phyloP scores from a whole-genome alignment of 2,797 vertebrate species.

The Cryptoblepharus egeriae region DNA sequence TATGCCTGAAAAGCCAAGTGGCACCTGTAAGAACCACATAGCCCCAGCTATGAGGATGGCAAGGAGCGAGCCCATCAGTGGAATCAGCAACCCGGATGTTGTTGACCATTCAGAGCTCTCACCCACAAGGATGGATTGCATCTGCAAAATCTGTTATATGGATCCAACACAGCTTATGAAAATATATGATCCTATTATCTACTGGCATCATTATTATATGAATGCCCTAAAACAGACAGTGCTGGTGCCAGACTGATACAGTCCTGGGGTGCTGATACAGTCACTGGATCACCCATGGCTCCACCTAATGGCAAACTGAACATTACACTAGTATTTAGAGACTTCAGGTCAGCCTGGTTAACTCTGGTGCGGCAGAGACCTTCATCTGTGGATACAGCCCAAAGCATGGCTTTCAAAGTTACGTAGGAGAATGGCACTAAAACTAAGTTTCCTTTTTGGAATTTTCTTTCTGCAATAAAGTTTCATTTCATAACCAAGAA shows the following conservation, averaged over 20 bases:
- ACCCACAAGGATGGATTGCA: not conserved
- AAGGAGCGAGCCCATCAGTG: not conserved
- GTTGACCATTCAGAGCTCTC: too few relatives aligned
- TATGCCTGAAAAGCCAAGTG: not conserved
- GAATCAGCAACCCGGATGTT: not conserved
- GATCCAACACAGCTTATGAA: not conserved
- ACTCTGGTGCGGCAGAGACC: not conserved
- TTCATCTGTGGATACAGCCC: too few relatives aligned
- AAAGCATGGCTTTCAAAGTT: constrained; percentile 28
- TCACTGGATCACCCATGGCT: too few relatives aligned
- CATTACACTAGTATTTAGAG: too few relatives aligned
- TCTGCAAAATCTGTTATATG: not conserved
- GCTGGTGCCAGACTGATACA: too few relatives aligned
- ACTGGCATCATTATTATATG: constrained; percentile 39
- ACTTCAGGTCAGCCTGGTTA: not conserved
- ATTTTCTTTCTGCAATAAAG: constrained; percentile 37
- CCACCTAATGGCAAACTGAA: too few relatives aligned
- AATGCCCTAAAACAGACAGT: too few relatives aligned
- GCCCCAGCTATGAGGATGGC: not conserved
- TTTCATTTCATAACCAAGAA: constrained; percentile 31
- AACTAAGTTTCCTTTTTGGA: constrained; percentile 62
- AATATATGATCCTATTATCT: not conserved
- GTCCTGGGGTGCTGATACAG: too few relatives aligned
- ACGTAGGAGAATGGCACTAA: constrained; percentile 37
- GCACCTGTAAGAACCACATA: not conserved